Percentiles rank a stretch among this genome's conserved stretches.
phyloP scores from a whole-genome alignment of 2,888 invertebrate genomes.

The Sesia apiformis region DNA sequence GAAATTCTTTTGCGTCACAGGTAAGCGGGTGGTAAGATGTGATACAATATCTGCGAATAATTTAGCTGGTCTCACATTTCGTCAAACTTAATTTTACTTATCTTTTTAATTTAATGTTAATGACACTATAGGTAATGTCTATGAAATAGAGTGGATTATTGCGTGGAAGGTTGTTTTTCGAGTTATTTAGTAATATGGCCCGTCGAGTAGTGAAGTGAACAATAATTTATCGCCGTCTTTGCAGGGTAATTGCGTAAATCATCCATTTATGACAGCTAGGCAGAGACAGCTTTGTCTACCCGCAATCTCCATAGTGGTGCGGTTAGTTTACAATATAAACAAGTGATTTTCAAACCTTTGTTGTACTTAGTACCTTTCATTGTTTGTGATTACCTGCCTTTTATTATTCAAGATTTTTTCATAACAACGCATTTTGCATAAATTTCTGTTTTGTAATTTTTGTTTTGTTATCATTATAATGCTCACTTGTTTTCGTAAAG shows the following conservation, averaged over 20 bases:
- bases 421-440: too few relatives aligned
- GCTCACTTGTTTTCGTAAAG: too few relatives aligned
- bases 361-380: constrained; percentile 13
- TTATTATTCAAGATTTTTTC: too few relatives aligned
- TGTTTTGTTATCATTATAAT: too few relatives aligned
- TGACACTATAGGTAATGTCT: background rate
- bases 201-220: constrained; percentile 44
- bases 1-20: constrained; percentile 48
- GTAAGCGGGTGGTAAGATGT: constrained; percentile 64
- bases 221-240: constrained; percentile 68
- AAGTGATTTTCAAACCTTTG: constrained; percentile 34
- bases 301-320: constrained; percentile 26
- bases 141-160: background rate
- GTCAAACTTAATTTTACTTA: background rate
- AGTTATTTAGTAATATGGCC: background rate
- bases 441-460: too few relatives aligned
- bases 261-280: constrained; percentile 68
- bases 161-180: background rate
- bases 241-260: constrained; percentile 69
- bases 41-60: constrained; percentile 67
- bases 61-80: constrained; percentile 18
- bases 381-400: background rate
- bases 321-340: constrained; percentile 42
- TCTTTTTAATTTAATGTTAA: background rate
- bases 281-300: constrained; percentile 53